Percentiles rank a stretch among this genome's conserved stretches.
phyloP scores from a whole-genome alignment of 2,113 vertebrate species.

The Oenanthe melanoleuca region DNA sequence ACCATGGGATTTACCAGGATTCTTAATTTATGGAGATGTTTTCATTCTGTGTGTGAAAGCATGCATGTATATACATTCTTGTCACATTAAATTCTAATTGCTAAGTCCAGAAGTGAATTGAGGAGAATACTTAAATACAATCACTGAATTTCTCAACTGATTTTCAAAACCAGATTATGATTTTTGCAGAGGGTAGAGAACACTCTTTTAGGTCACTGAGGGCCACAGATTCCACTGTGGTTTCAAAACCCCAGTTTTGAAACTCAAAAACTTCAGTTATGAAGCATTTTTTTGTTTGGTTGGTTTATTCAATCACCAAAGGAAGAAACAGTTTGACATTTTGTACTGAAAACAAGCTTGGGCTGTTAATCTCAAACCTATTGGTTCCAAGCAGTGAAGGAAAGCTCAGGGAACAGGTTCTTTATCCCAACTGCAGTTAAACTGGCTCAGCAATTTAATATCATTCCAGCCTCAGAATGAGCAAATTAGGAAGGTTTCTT shows the following conservation, averaged over 20 bases:
- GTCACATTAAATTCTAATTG: neutral
- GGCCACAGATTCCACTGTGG: neutral
- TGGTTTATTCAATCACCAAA: neutral
- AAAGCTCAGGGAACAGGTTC: neutral
- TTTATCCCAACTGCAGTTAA: neutral
- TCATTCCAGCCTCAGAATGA: neutral
- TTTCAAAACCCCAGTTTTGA: neutral
- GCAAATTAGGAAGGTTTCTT: neutral
- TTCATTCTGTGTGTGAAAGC: neutral
- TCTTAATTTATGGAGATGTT: neutral
- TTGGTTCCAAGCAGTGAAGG: neutral
- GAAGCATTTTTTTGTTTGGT: neutral
- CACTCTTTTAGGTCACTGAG: neutral
- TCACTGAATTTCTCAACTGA: neutral
- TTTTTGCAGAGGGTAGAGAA: neutral
- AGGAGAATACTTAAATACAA: neutral
- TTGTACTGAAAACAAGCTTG: neutral
- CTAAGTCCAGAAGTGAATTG: neutral
- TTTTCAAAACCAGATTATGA: neutral
- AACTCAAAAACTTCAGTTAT: neutral
- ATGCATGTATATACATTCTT: neutral
- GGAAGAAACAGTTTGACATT: neutral
- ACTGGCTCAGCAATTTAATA: neutral
- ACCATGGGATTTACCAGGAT: neutral
- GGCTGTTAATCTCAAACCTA: neutral